These are phyloP conservation scores for Brachypterus glaber DNA, from an alignment of 2,888 invertebrate species.

Conservation along the genomic window DNA sequence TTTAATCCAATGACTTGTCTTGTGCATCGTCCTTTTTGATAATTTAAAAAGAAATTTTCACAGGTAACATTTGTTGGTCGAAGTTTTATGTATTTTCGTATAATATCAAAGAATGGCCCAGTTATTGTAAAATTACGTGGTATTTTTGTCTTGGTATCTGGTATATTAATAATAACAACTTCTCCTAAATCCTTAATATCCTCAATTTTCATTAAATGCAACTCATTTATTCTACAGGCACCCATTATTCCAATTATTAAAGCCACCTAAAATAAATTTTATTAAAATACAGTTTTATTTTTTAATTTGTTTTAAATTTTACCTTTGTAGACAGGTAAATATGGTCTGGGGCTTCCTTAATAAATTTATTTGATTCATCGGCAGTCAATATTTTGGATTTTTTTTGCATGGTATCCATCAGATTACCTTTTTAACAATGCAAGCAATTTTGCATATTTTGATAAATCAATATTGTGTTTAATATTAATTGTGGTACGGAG, in stretches of 20 bases:
- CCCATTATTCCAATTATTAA: constrained; percentile 17
- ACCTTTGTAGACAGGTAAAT: constrained; percentile 12
- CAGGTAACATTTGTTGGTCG: background rate
- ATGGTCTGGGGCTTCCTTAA: constrained; percentile 17
- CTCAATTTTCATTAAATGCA: constrained; percentile 13
- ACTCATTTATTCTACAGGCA: constrained; percentile 15
- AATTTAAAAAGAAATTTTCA: background rate
- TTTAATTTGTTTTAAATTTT: background rate
- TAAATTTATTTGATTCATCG: constrained; percentile 22
- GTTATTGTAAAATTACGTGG: constrained; percentile 14
- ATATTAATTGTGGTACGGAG: constrained; percentile 17
- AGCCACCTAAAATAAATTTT: constrained; percentile 12
- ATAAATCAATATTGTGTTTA: constrained; percentile 17
- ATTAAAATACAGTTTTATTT: background rate
- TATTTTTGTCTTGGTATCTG: constrained; percentile 11
- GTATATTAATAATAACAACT: constrained; percentile 11
- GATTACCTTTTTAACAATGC: constrained; percentile 23
- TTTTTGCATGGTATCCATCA: constrained; percentile 26
- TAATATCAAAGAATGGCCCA: background rate
- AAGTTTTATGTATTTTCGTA: background rate
- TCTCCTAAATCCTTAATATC: constrained; percentile 15
- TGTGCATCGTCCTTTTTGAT: background rate
- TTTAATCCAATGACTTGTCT: constrained; percentile 4
- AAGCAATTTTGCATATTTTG: constrained; percentile 16
- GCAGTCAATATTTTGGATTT: constrained; percentile 26